Conservation (phyloP, 2,888 invertebrate species). For the Drosophila neotestacea region DNA sequence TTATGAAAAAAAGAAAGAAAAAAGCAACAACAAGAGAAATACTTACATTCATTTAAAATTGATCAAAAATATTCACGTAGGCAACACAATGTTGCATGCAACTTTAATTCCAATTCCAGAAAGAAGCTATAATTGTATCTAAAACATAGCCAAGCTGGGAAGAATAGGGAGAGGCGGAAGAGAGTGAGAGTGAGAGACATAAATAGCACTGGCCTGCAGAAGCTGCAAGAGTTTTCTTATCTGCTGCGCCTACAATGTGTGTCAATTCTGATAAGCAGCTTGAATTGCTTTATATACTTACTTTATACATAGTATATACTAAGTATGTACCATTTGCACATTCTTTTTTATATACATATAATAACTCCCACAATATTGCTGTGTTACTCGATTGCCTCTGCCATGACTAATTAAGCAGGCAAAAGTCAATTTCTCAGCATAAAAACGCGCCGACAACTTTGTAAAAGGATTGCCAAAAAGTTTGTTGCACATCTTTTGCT, state of each 20-base stretch:
- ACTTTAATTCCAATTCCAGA: neutral
- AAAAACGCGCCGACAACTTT: constrained; percentile 75
- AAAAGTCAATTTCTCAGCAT: constrained; percentile 71
- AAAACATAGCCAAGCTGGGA: neutral
- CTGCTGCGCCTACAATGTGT: constrained; percentile 58
- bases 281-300: constrained; percentile 28
- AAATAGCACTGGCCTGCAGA: constrained; percentile 21
- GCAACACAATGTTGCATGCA: constrained; percentile 20
- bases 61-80: constrained; percentile 16
- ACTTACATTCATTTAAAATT: constrained; percentile 11
- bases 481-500: constrained; percentile 42
- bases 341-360: neutral
- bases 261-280: constrained; percentile 67
- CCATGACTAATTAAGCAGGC: constrained; percentile 74
- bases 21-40: neutral
- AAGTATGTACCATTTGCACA: neutral
- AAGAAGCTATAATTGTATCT: constrained; percentile 6
- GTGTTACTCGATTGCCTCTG: constrained; percentile 23
- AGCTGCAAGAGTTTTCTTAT: constrained; percentile 49
- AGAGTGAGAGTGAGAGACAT: neutral
- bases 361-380: constrained; percentile 8
- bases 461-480: constrained; percentile 68
- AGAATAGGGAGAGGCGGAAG: neutral
- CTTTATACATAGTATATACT: neutral
- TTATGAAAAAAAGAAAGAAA: constrained; percentile 15